These are phyloP conservation scores for Oryzias celebensis DNA, from an alignment of 2,113 vertebrate genomes.

Conservation along the genomic window DNA sequence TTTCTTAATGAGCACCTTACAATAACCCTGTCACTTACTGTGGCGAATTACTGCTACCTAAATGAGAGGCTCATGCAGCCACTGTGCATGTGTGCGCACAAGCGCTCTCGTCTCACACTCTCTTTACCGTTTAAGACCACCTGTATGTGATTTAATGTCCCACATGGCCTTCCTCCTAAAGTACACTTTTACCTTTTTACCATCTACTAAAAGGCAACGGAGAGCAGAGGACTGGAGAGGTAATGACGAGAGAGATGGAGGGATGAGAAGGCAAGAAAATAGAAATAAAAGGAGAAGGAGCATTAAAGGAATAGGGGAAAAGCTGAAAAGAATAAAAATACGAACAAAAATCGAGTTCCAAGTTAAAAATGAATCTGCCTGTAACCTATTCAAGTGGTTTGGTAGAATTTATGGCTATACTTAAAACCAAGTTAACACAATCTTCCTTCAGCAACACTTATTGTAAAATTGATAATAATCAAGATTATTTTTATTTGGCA, in stretches of 20 bases:
- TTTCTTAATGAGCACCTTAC: constrained; percentile 72
- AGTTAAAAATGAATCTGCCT: constrained; percentile 6
- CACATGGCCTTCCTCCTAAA: constrained; percentile 55
- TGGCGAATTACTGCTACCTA: constrained; percentile 63
- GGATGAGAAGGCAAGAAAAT: constrained; percentile 51
- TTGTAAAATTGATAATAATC: background rate
- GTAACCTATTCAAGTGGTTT: too few species aligned
- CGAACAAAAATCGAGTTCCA: constrained; percentile 14
- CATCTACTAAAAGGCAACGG: constrained; percentile 27
- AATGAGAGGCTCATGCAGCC: constrained; percentile 45
- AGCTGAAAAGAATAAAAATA: constrained; percentile 10
- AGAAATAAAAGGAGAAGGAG: constrained; percentile 36
- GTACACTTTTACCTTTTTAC: constrained; percentile 66
- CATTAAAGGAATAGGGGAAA: background rate
- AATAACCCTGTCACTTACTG: constrained; percentile 73
- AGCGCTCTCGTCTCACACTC: constrained; percentile 34
- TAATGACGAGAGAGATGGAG: constrained; percentile 44
- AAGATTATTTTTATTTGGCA: too few species aligned
- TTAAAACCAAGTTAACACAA: too few species aligned
- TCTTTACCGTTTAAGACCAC: constrained; percentile 52
- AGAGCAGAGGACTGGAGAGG: constrained; percentile 19
- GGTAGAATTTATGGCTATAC: too few species aligned
- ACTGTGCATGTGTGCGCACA: constrained; percentile 20
- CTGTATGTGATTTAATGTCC: constrained; percentile 67
- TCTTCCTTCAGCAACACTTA: too few species aligned